Conservation (phyloP, 1,140 invertebrate genomes). For the Harpegnathos saltator region DNA sequence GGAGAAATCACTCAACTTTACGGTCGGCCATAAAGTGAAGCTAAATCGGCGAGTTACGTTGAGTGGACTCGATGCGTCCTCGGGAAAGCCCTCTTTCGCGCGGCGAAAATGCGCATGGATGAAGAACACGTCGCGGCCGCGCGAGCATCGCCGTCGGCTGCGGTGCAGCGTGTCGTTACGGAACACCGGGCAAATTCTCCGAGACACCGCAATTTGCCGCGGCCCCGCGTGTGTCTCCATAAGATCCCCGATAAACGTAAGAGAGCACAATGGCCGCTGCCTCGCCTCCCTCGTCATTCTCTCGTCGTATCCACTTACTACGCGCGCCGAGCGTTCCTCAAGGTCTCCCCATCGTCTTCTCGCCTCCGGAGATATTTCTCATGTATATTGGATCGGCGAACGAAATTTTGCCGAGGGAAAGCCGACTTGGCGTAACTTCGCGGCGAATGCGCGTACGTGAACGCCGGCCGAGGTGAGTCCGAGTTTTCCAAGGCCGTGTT, state of each 20-base stretch:
- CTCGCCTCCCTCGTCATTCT: too few relatives aligned
- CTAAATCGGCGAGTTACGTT: background rate
- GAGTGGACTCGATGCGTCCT: background rate
- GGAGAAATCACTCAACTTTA: background rate
- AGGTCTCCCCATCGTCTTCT: conserved; percentile 39
- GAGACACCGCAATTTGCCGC: conserved; percentile 20
- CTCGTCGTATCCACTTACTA: background rate
- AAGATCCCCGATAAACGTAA: background rate
- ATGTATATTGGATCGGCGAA: conserved; percentile 51
- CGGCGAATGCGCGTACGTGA: too few relatives aligned
- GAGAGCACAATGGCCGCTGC: too few relatives aligned
- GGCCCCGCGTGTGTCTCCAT: background rate
- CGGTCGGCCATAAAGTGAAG: background rate
- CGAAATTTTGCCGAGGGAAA: background rate
- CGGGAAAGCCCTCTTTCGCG: background rate
- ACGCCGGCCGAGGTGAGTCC: too few relatives aligned
- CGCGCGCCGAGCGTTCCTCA: background rate
- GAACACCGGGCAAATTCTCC: conserved; percentile 32
- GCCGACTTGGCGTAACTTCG: too few relatives aligned
- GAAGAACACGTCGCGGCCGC: background rate
- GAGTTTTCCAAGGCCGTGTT: too few relatives aligned
- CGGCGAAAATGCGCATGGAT: background rate
- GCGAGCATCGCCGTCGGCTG: background rate
- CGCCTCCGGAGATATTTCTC: conserved; percentile 34
- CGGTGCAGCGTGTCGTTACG: background rate